Evolutionary conservation across 2,113 vertebrate genomes (phyloP).

Genomic region (human (Homo sapiens)): GRCh38 chr13:51350001-51350500

Average conservation of each 20-base stretch:
- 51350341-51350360: conserved; percentile 44
- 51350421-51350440: neutral
- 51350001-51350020: neutral
- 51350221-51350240: neutral
- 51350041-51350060: neutral
- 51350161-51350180: neutral
- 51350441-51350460: neutral
- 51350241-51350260: neutral
- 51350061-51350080: neutral
- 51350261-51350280: neutral
- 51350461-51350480: neutral
- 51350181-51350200: neutral
- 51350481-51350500: neutral
- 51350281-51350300: neutral
- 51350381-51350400: neutral
- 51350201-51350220: neutral
- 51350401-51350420: neutral
- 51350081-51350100: neutral
- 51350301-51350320: neutral
- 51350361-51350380: neutral
- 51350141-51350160: neutral
- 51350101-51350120: neutral
- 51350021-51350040: neutral
- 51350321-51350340: neutral
- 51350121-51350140: neutral